Base-by-base conservation (phyloP, 2,797 vertebrate genomes). In the Oophaga sylvatica region DNA sequence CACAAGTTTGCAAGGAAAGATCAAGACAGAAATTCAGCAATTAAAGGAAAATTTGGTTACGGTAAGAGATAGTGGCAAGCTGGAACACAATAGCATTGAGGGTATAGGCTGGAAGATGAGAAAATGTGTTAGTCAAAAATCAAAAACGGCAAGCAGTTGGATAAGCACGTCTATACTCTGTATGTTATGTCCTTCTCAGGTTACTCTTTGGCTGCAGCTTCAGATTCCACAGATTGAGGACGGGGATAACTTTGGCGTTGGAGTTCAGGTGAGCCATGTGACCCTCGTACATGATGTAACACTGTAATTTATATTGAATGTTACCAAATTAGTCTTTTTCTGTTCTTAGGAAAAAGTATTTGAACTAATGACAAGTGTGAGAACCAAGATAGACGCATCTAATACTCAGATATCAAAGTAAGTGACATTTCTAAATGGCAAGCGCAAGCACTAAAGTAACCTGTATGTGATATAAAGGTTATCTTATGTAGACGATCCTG, bases 201-300 rank as follows among this genome's bases (percentile, higher is more conserved):
- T 97, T 86, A 96, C 96, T 1, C 96, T 97, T 92, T 98, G 97
- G 97, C 91, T 98, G 71, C 97, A 98, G 57, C 95, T 98, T 35
- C 96, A 96, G 90, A 95, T 98, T 84, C 97, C 97, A 12, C 95
- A 92, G 90, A 96, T 98, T 91, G 97, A 98, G 85, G 97, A 98
- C 45, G 97, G 97, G 0, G 96, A 98, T 92, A 98, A 98, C 92
- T 98, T 98, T 88, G 97, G 97, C 12, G 97, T 98, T 56, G 96
- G 96, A 2, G 96, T 98, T 15, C 97, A 98, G 96, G 97, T 98
- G 9, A 94, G 20, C 67, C 53, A 56, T 0, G 16, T 13, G 56
- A 60, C 48, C 63, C 31, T 71, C 12, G 12, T 31, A 22, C 65
- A 73, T 57, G 78, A 57, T 81, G 57, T 48, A 56, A 79, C 60